These are phyloP conservation scores for Temnothorax rugatulus DNA, from an alignment of 2,888 invertebrate genomes.

Conservation along the genomic window DNA sequence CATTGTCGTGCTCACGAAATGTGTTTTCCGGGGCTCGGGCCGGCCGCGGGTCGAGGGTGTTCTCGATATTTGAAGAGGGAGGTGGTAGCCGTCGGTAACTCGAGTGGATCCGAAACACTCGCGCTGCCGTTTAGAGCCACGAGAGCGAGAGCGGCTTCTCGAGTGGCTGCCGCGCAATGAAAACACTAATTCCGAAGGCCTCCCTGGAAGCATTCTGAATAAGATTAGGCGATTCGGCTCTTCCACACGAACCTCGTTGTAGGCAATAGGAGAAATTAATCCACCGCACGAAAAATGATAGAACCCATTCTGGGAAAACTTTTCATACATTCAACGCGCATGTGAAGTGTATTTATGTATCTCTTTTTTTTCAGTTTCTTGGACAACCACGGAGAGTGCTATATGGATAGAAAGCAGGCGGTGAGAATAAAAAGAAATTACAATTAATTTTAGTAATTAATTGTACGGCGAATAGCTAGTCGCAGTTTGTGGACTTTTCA, in stretches of 20 bases:
- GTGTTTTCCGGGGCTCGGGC: constrained; percentile 55
- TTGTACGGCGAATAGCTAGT: neutral
- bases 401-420: neutral
- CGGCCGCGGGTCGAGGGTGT: constrained; percentile 57
- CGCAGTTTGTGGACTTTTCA: neutral
- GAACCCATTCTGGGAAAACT: constrained; percentile 7
- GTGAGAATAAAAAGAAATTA: constrained; percentile 4
- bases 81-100: constrained; percentile 58
- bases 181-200: constrained; percentile 72
- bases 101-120: constrained; percentile 74
- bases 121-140: constrained; percentile 43
- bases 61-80: constrained; percentile 74
- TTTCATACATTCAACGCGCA: constrained; percentile 9
- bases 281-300: constrained; percentile 36
- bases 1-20: constrained; percentile 57
- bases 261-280: constrained; percentile 30
- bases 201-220: constrained; percentile 41
- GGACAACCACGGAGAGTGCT: neutral
- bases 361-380: neutral
- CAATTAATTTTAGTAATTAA: neutral
- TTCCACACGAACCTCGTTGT: constrained; percentile 24
- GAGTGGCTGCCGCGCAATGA: constrained; percentile 69
- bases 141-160: constrained; percentile 65
- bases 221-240: constrained; percentile 49
- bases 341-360: constrained; percentile 30